Evolutionary conservation across 2,888 invertebrate genomes (phyloP).

Genomic region (Noctua janthina): DNA sequence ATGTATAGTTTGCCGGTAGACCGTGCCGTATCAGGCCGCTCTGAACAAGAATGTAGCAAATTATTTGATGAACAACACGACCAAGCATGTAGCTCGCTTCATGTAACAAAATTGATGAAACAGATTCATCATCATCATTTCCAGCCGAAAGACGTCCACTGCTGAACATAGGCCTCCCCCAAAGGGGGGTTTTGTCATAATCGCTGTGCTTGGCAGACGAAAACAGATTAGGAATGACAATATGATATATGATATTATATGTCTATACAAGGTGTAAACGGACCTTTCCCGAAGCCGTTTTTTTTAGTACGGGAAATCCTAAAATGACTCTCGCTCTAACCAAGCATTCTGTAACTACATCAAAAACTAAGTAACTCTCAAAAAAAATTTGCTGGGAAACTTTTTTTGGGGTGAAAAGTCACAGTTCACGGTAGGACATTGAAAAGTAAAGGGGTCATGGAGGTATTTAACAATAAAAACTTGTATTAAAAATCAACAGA

Average conservation of each 20-base stretch:
- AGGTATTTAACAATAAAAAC: neutral
- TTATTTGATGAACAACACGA: neutral
- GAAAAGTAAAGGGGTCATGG: neutral
- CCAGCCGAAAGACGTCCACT: no score
- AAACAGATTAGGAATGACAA: neutral
- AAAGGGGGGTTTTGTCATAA: no score
- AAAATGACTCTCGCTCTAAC: no score
- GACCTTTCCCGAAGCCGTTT: neutral
- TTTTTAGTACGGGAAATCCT: no score
- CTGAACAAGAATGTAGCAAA: neutral
- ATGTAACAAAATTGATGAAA: neutral
- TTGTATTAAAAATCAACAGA: neutral
- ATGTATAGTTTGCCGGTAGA: neutral
- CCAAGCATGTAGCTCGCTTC: no score
- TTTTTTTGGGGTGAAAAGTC: neutral
- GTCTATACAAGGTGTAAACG: neutral
- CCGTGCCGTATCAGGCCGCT: neutral
- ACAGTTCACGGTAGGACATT: neutral
- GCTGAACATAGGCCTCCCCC: no score
- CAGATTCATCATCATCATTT: neutral
- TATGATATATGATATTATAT: neutral
- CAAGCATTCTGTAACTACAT: neutral
- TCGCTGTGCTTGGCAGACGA: no score
- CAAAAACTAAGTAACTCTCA: neutral
- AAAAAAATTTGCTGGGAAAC: no score